Conservation (phyloP, 2,888 invertebrate species). For the Leucoma salicis region DNA sequence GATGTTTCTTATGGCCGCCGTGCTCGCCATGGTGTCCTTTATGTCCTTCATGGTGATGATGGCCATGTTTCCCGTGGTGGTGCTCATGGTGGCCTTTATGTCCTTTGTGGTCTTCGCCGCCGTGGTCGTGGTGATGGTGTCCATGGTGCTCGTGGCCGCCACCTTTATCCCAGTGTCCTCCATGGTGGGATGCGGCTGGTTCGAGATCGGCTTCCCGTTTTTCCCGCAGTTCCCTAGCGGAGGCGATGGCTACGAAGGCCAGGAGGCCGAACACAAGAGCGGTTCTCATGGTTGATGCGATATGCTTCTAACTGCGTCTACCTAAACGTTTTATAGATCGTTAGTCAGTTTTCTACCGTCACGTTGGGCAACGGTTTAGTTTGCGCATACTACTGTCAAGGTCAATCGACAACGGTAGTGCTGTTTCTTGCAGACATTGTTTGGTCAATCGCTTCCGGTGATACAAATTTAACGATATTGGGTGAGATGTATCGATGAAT, state of each 20-base stretch:
- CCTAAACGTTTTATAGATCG: conserved; percentile 12
- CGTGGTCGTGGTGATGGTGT: conserved; percentile 83
- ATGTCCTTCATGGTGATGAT: conserved; percentile 85
- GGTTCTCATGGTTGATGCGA: conserved; percentile 52
- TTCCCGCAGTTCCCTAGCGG: conserved; percentile 73
- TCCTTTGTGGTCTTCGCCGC: conserved; percentile 84
- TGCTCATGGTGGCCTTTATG: conserved; percentile 85
- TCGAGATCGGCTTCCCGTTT: conserved; percentile 74
- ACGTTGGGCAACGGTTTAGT: conserved; percentile 8
- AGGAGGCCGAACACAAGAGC: conserved; percentile 59
- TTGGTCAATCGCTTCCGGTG: conserved; percentile 6
- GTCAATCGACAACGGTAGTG: conserved; percentile 2
- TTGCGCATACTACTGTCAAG: conserved; percentile 13
- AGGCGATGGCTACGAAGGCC: conserved; percentile 69
- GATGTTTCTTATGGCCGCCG: conserved; percentile 83
- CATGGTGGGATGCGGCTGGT: conserved; percentile 64
- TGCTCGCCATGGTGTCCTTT: conserved; percentile 81
- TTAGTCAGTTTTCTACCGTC: conserved; percentile 8
- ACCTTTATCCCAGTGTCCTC: conserved; percentile 44
- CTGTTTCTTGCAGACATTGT: conserved; percentile 1
- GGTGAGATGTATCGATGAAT: background rate
- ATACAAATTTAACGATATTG: background rate
- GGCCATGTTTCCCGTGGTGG: conserved; percentile 85
- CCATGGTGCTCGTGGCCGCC: conserved; percentile 82
- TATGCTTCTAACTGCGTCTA: conserved; percentile 7